Evolutionary conservation across 2,797 vertebrate species (phyloP), one percentile per base, ranked within the genome.

Genomic region (Eulemur rubriventer): DNA sequence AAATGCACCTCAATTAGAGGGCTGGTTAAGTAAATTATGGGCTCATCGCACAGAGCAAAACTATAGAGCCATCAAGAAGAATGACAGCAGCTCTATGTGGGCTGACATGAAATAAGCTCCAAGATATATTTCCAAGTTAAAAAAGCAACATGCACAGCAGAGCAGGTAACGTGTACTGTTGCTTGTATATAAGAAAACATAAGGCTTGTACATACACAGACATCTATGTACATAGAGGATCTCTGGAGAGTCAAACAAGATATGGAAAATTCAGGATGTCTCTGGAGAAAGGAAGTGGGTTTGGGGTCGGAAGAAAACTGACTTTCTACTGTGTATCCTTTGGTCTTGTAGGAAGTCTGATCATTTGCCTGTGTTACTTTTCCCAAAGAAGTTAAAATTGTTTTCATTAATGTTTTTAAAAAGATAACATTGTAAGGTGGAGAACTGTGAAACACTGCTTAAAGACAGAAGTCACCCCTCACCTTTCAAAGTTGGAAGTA

Each of bases 151-250:
- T 2, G 4, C 13, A 4, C 0, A 35, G 9, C n/a, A 14, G 46
- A 24, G 73, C 7, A 4, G 17, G 35, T 2, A 2, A 28, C 3
- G 17, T 0, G 7, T 5, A 16, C 59, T 43, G 76, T 41, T 12
- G 2, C 35, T 10, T 26, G 17, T 28, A 43, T 24, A 30, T 7
- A 35, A n/a, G 18, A 41, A 85, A n/a, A 67, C 18, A 1, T 13
- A 3, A 28, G 59, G 61, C 38, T 20, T 18, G 69, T 9, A 35
- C 5, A 2, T 7, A 48, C 12, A 33, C 18, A 24, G 24, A 10
- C 38, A 9, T 6, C 1, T 0, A 28, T 18, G 14, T 20, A 24
- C 12, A 33, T 0, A 28, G 43, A 18, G 11, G 2, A 16, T 46
- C 70, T 48, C 72, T 2, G 46, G 28, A 50, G 33, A 46, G 14